Conservation (phyloP, 1,140 invertebrate species). For the Drosophila elegans region DNA sequence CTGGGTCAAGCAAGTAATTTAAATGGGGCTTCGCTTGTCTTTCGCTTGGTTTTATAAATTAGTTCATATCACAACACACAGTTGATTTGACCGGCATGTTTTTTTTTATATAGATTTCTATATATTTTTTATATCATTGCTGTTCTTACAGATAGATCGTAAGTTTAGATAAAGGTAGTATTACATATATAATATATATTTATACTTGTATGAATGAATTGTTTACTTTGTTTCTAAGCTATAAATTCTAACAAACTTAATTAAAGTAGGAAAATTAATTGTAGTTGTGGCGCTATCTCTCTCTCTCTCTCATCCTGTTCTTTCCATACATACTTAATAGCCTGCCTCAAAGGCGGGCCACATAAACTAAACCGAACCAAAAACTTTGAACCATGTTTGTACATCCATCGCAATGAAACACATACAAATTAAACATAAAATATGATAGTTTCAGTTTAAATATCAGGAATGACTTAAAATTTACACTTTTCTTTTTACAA, state of each 20-base stretch:
- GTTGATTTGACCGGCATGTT: conserved; percentile 76
- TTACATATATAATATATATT: conserved; percentile 33
- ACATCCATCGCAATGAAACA: conserved; percentile 38
- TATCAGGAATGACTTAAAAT: conserved; percentile 75
- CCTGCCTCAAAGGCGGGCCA: conserved; percentile 65
- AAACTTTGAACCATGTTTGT: conserved; percentile 36
- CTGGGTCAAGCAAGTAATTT: conserved; percentile 48
- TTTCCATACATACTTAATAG: conserved; percentile 3
- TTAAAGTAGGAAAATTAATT: conserved; percentile 73
- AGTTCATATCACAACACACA: conserved; percentile 84
- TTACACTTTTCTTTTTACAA: conserved; percentile 66
- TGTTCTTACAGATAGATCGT: conserved; percentile 50
- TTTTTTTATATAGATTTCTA: conserved; percentile 54
- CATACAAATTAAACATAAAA: conserved; percentile 16
- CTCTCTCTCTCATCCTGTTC: conserved; percentile 11
- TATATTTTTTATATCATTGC: conserved; percentile 45
- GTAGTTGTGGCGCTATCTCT: conserved; percentile 73
- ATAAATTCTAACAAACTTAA: conserved; percentile 80
- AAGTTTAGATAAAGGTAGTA: conserved; percentile 40
- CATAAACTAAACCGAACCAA: conserved; percentile 27
- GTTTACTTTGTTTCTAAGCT: conserved; percentile 66
- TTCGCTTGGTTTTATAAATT: conserved; percentile 71
- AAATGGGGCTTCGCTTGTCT: conserved; percentile 37
- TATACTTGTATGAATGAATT: conserved; percentile 56
- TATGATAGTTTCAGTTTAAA: conserved; percentile 36